Percentiles rank a stretch among this genome's conserved stretches.
These are phyloP conservation scores for Pygoscelis antarcticus DNA, from an alignment of 2,113 vertebrate genomes.

Conservation along the genomic window DNA sequence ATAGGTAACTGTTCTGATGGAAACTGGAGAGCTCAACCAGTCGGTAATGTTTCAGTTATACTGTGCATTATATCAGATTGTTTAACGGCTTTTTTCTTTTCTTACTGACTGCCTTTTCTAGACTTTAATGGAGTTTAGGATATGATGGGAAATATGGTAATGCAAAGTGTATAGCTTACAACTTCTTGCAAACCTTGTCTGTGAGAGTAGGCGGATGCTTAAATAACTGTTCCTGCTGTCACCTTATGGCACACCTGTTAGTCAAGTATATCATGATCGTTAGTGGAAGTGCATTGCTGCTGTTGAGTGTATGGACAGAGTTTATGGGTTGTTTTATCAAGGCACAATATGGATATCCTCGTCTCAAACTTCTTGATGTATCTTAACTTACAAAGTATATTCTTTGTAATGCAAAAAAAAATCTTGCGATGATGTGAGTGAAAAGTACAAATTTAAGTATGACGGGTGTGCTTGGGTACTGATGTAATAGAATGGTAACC, in stretches of 20 bases:
- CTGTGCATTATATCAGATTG: neutral
- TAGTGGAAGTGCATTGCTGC: neutral
- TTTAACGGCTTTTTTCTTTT: neutral
- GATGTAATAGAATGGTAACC: neutral
- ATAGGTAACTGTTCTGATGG: neutral
- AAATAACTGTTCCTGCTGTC: neutral
- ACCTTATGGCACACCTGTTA: neutral
- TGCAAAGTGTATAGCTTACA: accelerated
- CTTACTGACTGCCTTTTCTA: neutral
- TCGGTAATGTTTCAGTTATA: neutral
- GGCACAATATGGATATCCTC: neutral
- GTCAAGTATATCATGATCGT: neutral
- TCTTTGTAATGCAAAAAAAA: neutral
- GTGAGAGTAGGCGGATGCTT: neutral
- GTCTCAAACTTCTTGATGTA: neutral
- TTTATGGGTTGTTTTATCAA: neutral
- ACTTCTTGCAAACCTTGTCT: neutral
- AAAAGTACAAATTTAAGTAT: neutral
- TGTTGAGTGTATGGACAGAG: neutral
- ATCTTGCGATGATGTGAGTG: neutral
- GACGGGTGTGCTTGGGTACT: neutral
- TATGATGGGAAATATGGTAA: neutral
- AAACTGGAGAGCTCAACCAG: neutral
- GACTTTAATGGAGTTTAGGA: neutral
- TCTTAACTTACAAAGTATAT: neutral